Evolutionary conservation across 2,888 invertebrate genomes (phyloP).

Genomic region (Tubulanus polymorphus): DNA sequence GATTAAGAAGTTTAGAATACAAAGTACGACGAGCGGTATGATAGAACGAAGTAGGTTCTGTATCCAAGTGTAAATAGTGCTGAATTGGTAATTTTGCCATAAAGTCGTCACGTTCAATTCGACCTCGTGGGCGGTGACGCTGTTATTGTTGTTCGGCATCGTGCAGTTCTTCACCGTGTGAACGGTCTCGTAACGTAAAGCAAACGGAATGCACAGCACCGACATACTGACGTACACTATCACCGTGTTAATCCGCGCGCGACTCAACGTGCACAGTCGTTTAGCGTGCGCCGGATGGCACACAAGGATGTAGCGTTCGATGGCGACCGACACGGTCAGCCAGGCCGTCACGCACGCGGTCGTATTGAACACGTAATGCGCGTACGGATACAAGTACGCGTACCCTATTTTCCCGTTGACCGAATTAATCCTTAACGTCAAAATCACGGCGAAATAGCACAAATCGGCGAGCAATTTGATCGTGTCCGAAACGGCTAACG

Average conservation of each 20-base stretch:
- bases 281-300: conserved; percentile 15
- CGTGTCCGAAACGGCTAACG: conserved; percentile 23
- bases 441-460: conserved; percentile 23
- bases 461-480: conserved; percentile 25
- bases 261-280: conserved; percentile 7
- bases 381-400: conserved; percentile 25
- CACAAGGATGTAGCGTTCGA: conserved; percentile 23
- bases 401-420: conserved; percentile 11
- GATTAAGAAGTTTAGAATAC: conserved; percentile 14
- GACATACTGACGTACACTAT: conserved; percentile 7
- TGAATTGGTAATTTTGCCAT: conserved; percentile 12
- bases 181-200: conserved; percentile 6
- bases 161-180: neutral
- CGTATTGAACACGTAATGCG: conserved; percentile 27
- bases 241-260: conserved; percentile 9
- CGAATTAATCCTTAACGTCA: conserved; percentile 17
- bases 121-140: neutral
- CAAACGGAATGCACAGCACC: conserved; percentile 13
- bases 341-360: conserved; percentile 27
- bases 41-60: conserved; percentile 15
- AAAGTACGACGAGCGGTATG: conserved; percentile 14
- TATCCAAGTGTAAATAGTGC: conserved; percentile 4
- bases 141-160: neutral
- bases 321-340: conserved; percentile 24
- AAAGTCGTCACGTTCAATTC: conserved; percentile 4